These are phyloP conservation scores for Benthosema pterotum DNA, from an alignment of 2,797 vertebrate genomes.

Conservation along the genomic window DNA sequence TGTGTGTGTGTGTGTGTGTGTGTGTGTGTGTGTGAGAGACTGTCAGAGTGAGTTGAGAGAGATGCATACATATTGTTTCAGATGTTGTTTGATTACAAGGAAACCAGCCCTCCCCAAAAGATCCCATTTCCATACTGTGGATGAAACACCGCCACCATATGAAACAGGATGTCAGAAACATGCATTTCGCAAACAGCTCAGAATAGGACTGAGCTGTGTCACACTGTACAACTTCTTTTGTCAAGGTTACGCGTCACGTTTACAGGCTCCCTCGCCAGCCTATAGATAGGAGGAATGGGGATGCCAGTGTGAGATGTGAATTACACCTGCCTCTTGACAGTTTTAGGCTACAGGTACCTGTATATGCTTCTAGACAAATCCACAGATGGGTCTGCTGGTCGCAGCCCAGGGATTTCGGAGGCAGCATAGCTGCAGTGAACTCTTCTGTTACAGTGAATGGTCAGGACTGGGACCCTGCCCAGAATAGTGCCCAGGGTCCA, in stretches of 20 bases:
- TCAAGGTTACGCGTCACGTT: constrained; percentile 36
- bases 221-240: constrained; percentile 24
- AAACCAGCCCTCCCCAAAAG: constrained; percentile 54
- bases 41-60: constrained; percentile 10
- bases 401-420: too few relatives aligned
- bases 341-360: too few relatives aligned
- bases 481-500: too few relatives aligned
- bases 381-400: too few relatives aligned
- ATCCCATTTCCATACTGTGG: constrained; percentile 38
- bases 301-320: constrained; percentile 44
- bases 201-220: constrained; percentile 49
- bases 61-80: constrained; percentile 41
- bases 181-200: constrained; percentile 56
- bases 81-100: constrained; percentile 51
- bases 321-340: constrained; percentile 51
- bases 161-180: constrained; percentile 54
- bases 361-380: too few relatives aligned
- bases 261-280: constrained; percentile 40
- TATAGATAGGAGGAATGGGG: constrained; percentile 38
- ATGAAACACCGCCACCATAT: constrained; percentile 56
- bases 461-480: too few relatives aligned
- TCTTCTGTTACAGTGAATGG: too few relatives aligned
- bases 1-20: not conserved
- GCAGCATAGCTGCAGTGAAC: too few relatives aligned
- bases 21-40: constrained; percentile 13